Evolutionary conservation across 1,140 invertebrate genomes (phyloP).

Genomic region (Xylocopa sonorina): DNA sequence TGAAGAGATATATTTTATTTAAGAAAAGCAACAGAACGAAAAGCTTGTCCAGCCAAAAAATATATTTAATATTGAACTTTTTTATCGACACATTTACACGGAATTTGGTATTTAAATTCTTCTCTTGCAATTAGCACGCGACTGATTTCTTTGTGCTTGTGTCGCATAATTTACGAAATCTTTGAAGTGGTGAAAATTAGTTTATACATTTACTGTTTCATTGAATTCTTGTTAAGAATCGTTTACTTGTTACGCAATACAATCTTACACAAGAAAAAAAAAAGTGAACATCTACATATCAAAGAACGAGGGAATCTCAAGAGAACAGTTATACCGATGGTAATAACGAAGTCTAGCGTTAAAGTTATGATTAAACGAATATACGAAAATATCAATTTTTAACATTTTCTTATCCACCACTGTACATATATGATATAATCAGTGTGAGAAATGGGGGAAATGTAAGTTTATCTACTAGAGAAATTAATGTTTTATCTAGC

Average conservation of each 20-base stretch:
- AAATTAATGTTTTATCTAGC: conserved; percentile 65
- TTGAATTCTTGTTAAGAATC: too few species aligned
- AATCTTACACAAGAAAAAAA: not conserved
- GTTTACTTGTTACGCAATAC: too few species aligned
- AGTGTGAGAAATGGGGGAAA: conserved; percentile 17
- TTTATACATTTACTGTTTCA: not conserved
- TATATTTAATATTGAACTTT: not conserved
- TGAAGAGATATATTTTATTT: conserved; percentile 12
- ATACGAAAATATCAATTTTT: not conserved
- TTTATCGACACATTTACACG: not conserved
- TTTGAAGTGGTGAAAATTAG: not conserved
- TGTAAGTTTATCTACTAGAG: conserved; percentile 62
- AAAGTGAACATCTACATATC: conserved; percentile 14
- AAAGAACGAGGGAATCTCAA: not conserved
- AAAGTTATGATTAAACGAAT: conserved; percentile 5
- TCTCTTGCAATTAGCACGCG: too few species aligned
- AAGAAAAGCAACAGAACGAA: not conserved
- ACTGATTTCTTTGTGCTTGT: too few species aligned
- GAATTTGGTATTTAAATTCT: not conserved
- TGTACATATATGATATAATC: conserved; percentile 23
- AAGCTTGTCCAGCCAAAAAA: not conserved
- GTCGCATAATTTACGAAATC: not conserved
- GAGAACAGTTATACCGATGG: not conserved
- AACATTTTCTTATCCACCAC: conserved; percentile 2
- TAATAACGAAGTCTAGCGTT: not conserved